phyloP scores from a whole-genome alignment of 2,113 vertebrate species.

The Chelonoidis abingdonii region DNA sequence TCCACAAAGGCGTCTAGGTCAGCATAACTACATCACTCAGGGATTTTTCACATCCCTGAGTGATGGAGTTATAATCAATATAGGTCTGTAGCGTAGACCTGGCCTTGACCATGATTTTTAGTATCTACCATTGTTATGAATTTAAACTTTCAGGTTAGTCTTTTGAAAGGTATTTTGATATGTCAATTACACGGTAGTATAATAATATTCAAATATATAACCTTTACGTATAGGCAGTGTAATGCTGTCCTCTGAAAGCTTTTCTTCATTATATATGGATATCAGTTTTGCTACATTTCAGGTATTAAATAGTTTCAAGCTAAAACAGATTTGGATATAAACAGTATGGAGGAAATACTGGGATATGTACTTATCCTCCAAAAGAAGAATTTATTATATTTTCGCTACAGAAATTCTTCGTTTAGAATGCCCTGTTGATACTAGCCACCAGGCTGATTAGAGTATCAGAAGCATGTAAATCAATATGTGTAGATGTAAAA shows the following conservation, averaged over 20 bases:
- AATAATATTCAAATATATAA: background rate
- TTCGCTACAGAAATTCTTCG: background rate
- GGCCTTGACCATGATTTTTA: background rate
- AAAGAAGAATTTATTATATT: background rate
- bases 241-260: background rate
- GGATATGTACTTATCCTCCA: background rate
- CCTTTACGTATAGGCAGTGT: background rate
- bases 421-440: slow-evolving; percentile 14
- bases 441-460: background rate
- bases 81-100: background rate
- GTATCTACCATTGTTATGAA: background rate
- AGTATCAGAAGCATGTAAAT: slow-evolving; percentile 9
- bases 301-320: background rate
- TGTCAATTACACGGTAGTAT: background rate
- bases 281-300: background rate
- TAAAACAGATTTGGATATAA: background rate
- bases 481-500: slow-evolving; percentile 26
- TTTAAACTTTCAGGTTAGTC: background rate
- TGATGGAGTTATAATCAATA: background rate
- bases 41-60: background rate
- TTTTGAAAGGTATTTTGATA: background rate
- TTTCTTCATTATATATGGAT: background rate
- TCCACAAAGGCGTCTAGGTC: background rate
- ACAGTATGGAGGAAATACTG: background rate
- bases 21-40: background rate